A percentile compares a stretch with the other conserved stretches of the same genome.
phyloP scores from a whole-genome alignment of 1,140 invertebrate genomes.

The Cotesia vestalis region DNA sequence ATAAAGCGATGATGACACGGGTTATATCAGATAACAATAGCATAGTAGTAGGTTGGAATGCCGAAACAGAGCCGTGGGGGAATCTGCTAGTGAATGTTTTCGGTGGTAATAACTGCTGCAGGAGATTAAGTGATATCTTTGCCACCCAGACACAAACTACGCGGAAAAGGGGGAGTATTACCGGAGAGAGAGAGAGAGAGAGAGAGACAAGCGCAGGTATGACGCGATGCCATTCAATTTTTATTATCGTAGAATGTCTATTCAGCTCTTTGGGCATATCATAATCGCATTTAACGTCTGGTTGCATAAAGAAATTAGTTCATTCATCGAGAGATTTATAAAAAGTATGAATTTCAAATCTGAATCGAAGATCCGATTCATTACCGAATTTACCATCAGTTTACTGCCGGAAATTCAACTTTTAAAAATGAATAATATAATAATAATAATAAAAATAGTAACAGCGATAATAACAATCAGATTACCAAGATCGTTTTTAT shows the following conservation, averaged over 20 bases:
- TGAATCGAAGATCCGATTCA: slow-evolving; percentile 2
- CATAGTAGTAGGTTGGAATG: not conserved
- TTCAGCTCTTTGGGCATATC: slow-evolving; percentile 41
- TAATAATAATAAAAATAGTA: not conserved
- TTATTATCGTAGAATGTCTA: slow-evolving; percentile 47
- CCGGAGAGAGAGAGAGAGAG: no score
- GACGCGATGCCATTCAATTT: slow-evolving; percentile 46
- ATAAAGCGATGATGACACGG: not conserved
- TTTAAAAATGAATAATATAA: not conserved
- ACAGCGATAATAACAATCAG: not conserved
- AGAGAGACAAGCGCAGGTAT: not conserved
- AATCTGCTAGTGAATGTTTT: slow-evolving; percentile 26
- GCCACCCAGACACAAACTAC: slow-evolving; percentile 35
- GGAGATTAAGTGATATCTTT: slow-evolving; percentile 48
- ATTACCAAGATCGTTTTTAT: not conserved
- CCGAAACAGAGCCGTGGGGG: not conserved
- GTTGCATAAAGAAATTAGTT: slow-evolving; percentile 50
- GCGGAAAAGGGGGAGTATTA: no score
- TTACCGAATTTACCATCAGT: not conserved
- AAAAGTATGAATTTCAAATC: slow-evolving; percentile 26
- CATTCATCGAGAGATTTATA: slow-evolving; percentile 43
- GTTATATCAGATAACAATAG: no score
- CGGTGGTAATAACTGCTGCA: slow-evolving; percentile 22
- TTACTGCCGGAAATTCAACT: not conserved
- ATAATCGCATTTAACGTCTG: slow-evolving; percentile 51